Evolutionary conservation across 2,888 invertebrate genomes (phyloP).

Genomic region (Caenorhabditis sp.): DNA sequence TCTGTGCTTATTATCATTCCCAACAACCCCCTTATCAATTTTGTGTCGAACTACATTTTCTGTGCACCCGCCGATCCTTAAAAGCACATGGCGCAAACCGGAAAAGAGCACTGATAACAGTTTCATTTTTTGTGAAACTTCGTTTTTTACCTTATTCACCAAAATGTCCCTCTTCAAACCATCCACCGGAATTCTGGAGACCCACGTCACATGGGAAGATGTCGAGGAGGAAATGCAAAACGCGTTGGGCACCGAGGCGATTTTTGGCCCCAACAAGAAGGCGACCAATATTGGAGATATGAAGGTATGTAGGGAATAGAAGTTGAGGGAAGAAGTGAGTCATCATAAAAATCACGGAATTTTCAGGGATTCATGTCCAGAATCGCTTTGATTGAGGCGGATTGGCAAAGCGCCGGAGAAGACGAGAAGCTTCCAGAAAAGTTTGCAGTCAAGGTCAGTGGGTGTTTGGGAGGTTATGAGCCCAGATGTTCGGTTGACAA

Average conservation of each 20-base stretch:
- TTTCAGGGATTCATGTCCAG: constrained; percentile 64
- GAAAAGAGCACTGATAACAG: not conserved
- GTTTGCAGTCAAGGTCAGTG: constrained; percentile 64
- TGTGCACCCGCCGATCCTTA: not conserved
- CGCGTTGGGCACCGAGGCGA: constrained; percentile 18
- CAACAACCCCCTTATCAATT: not conserved
- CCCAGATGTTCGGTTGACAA: too few species aligned
- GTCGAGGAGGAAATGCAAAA: constrained; percentile 42
- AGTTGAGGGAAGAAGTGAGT: not conserved
- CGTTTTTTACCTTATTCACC: not conserved
- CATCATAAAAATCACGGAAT: not conserved
- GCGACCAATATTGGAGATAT: constrained; percentile 46
- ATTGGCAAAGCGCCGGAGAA: constrained; percentile 45
- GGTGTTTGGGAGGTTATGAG: too few species aligned
- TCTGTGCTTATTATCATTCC: too few species aligned
- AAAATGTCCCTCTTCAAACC: constrained; percentile 35
- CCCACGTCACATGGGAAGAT: constrained; percentile 55
- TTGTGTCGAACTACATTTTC: not conserved
- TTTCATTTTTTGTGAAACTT: not conserved
- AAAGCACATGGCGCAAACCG: not conserved
- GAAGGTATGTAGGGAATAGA: not conserved
- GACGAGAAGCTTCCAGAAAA: constrained; percentile 34
- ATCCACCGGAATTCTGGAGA: constrained; percentile 41
- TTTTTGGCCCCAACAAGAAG: constrained; percentile 29
- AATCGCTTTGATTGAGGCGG: constrained; percentile 57